Evolutionary conservation across 2,888 invertebrate species (phyloP), one percentile per base, ranked within the genome.

Genomic region (Caenorhabditis japonica): DNA sequence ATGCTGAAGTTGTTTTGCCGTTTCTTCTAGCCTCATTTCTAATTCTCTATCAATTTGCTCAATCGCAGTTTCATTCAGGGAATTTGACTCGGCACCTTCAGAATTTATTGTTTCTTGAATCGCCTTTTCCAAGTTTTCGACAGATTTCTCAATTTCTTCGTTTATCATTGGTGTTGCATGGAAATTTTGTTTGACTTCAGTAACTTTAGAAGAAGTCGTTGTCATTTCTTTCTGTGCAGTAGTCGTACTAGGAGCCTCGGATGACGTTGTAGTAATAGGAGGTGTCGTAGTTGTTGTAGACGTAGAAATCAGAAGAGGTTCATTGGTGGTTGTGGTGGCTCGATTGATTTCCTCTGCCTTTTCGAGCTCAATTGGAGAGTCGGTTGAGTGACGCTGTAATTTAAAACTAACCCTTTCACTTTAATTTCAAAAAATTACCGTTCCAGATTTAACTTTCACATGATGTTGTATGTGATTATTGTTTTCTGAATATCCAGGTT

Each of bases 321-420:
- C 43, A 19, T 41, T 36, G 33, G 36, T 19, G 19, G 52, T 49
- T 12, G 49, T 43, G 7, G 39, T 49, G 10, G 30, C 49, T 13
- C 25, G 21, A n/a, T 61, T 70, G 19, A 75, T 75, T 33, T 56
- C 39, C 15, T 70, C 64, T 0, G 75, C 75, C 21, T 60, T 70
- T 27, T 70, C 70, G 23, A 75, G 17, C 3, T 59, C 55, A 3
- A 75, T 70, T 7, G 75, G 75, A 0, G 60, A 60, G 17, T 61
- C 61, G 3, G 68, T 56, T 10, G 62, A 56, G 39, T 74, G 69
- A 21, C 62, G 53, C 62, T 68, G 53, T 30, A 71, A 39, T n/a
- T 4, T 5, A 30, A 44, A 10, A 19, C 13, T n/a, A 17, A 12
- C 17, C 4, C n/a, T n/a, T n/a, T n/a, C 10, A 13, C 3, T 25